Evolutionary conservation across 2,113 vertebrate genomes (phyloP).

Genomic region (Planiliza haematocheilus): DNA sequence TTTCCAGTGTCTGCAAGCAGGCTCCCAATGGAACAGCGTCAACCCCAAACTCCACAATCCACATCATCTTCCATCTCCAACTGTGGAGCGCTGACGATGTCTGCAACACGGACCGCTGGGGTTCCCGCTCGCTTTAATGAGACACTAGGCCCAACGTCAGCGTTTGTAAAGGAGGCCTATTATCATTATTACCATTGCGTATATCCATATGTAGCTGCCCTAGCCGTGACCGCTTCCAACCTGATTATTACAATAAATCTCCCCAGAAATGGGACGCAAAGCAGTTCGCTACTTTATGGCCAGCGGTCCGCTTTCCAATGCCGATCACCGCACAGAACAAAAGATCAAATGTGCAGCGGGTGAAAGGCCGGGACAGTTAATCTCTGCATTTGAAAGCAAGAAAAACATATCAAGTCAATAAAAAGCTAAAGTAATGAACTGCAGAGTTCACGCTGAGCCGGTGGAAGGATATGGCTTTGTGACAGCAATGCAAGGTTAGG

Average conservation of each 20-base stretch:
- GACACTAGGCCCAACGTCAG: constrained; percentile 44
- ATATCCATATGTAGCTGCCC: constrained; percentile 70
- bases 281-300: constrained; percentile 61
- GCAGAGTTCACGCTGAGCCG: constrained; percentile 47
- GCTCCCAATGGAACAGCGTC: constrained; percentile 14
- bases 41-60: constrained; percentile 18
- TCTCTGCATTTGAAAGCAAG: constrained; percentile 58
- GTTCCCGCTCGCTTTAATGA: constrained; percentile 42
- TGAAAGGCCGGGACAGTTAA: constrained; percentile 56
- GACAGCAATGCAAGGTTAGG: constrained; percentile 54
- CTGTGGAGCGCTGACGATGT: constrained; percentile 44
- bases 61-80: constrained; percentile 42
- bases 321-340: constrained; percentile 59
- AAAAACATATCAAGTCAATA: constrained; percentile 64
- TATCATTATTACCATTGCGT: constrained; percentile 65
- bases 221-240: constrained; percentile 51
- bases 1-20: constrained; percentile 44
- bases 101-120: constrained; percentile 40
- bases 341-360: constrained; percentile 68
- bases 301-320: constrained; percentile 58
- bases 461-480: constrained; percentile 49
- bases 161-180: constrained; percentile 65
- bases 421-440: constrained; percentile 65
- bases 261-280: constrained; percentile 48
- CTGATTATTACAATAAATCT: constrained; percentile 76